Base-by-base conservation (phyloP, 1,140 invertebrate species). In the Coelopa frigida region DNA sequence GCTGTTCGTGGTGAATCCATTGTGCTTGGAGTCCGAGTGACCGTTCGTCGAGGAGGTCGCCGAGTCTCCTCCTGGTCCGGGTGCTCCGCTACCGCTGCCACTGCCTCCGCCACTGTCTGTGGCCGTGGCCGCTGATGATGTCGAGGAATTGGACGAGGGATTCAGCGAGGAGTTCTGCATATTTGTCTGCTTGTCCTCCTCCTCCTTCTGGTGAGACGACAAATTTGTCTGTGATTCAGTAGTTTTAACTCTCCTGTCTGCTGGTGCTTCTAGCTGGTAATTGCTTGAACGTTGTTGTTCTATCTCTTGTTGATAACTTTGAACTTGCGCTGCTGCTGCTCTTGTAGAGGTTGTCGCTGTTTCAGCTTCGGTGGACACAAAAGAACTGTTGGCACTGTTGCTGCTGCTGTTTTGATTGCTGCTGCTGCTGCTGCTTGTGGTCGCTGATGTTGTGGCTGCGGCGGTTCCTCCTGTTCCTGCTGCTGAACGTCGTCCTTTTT, bases 401-500 rank as follows among this genome's bases (percentile, higher is more conserved):
- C 44, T 14, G 33, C 43, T 44, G 14, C 14, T 44, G 35, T 4
- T 49, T 55, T n/a, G n/a, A n/a, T n/a, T n/a, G n/a, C n/a, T n/a
- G 8, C 14, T 14, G 44, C 20, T 44, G 32, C 22, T 56, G 46
- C 33, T 54, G 40, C 40, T 51, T 53, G 46, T 54, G 52, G 56
- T 56, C 33, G 60, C 60, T 55, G 53, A 44, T 11, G 58, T 58
- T 22, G 60, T 56, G 15, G 60, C 45, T 48, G 52, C 50, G 43
- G 52, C 44, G 42, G 53, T 46, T 50, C 38, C 47, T 43, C 60
- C 49, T 47, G 56, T 56, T 58, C 60, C 60, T 57, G 35, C 51
- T 53, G 48, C 46, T 45, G 63, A 68, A 54, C 63, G 63, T 58
- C 61, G 61, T 61, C 66, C 61, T 60, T 67, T 65, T 68, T 70